Evolutionary conservation across 1,140 invertebrate species (phyloP), one percentile per base, ranked within the genome.

Genomic region (Sesamia nonagrioides): DNA sequence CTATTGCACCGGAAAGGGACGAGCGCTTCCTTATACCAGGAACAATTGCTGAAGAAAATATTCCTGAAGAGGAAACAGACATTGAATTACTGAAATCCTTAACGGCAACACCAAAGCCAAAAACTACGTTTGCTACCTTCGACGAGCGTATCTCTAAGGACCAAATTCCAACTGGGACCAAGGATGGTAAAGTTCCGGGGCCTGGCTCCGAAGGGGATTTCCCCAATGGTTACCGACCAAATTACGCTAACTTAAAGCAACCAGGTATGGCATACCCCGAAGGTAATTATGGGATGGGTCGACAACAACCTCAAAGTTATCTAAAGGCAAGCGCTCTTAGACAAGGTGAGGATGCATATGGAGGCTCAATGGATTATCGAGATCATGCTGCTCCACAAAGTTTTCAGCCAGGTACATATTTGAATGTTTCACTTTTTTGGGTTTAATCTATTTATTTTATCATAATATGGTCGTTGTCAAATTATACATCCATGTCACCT

Each of bases 171-270:
- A 15, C 0, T 35, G 21, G 27, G 5, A 13, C 45, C 2, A 50
- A 15, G 1, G 6, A 35, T 6, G 37, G n/a, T 13, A 63, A 42
- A 40, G 18, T 40, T 17, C 60, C 35, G 1, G 60, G 60, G 3
- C n/a, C 35, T 6, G 60, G 60, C 2, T 63, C 60, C 40, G 60
- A 63, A 15, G 37, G 7, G 2, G 60, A 63, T 2, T 63, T 8
- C 8, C 60, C 60, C 2, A 63, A 63, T 40, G 60, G 60, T 11
- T 63, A 63, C 9, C 21, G 56, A 35, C 56, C 60, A 18, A 40
- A 17, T 17, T 63, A 40, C n/a, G 11, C 1, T 15, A 33, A 33
- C 45, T 5, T n/a, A n/a, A 3, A 13, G 9, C 15, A 50, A 15
- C 13, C 45, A 15, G 9, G 15, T 6, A 13, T 27, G 21, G 17